phyloP scores from a whole-genome alignment of 2,797 vertebrate species.

The Masticophis lateralis region DNA sequence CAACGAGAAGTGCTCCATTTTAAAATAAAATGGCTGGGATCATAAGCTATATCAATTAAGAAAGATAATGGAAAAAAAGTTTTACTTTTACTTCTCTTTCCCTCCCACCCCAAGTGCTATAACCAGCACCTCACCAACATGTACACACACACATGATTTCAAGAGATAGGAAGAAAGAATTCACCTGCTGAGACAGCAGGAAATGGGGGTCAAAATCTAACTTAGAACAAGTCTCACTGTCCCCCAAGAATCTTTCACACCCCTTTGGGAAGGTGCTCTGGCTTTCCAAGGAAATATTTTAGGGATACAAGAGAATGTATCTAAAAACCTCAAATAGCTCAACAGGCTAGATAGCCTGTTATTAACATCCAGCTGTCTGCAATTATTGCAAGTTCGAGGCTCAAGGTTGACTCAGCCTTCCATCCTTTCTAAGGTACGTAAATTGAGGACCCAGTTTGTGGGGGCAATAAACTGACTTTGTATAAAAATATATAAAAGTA shows the following conservation, averaged over 20 bases:
- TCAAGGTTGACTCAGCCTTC: too few species aligned
- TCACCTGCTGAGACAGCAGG: background rate
- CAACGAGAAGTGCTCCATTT: background rate
- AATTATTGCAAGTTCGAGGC: too few species aligned
- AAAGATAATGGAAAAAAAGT: background rate
- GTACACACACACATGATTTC: background rate
- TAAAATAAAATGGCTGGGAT: background rate
- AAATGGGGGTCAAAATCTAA: background rate
- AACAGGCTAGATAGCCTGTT: too few species aligned
- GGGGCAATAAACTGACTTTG: too few species aligned
- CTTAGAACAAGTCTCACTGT: background rate
- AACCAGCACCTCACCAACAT: background rate
- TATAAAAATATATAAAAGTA: too few species aligned
- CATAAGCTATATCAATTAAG: background rate
- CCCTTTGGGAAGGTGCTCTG: background rate
- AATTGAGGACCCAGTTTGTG: too few species aligned
- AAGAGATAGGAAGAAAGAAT: background rate
- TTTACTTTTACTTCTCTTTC: background rate
- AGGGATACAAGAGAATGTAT: background rate
- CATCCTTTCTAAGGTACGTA: too few species aligned
- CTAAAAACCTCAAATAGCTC: too few species aligned
- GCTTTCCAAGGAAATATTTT: background rate
- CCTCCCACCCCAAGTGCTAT: background rate
- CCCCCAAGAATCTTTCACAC: background rate
- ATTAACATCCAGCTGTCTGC: too few species aligned